A percentile compares a stretch with the other conserved stretches of the same genome.
These are phyloP conservation scores for Pyrrhopygopsis socrates DNA, from an alignment of 2,888 invertebrate species.

Conservation along the genomic window DNA sequence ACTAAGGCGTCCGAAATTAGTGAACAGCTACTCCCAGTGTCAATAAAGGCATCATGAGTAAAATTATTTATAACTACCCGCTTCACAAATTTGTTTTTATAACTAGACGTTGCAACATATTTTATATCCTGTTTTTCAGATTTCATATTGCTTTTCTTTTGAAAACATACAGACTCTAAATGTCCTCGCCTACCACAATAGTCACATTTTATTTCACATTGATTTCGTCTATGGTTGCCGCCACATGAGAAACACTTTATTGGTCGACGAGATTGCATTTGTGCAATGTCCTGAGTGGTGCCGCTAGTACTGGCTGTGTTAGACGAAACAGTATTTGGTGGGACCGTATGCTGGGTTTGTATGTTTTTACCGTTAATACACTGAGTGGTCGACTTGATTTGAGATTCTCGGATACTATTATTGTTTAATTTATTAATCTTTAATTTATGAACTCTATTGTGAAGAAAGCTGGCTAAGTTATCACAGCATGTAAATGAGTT, in stretches of 20 bases:
- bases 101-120: background rate
- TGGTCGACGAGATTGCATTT: conserved; percentile 7
- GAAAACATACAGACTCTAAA: conserved; percentile 7
- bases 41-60: conserved; percentile 6
- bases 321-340: conserved; percentile 55
- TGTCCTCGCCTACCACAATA: conserved; percentile 47
- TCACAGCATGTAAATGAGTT: conserved; percentile 67
- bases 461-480: conserved; percentile 39
- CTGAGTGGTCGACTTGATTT: background rate
- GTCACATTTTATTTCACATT: conserved; percentile 47
- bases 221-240: conserved; percentile 45
- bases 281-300: background rate
- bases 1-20: background rate
- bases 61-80: background rate
- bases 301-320: conserved; percentile 8
- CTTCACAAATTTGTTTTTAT: background rate
- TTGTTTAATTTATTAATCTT: background rate
- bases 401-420: background rate
- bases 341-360: background rate
- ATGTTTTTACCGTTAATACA: background rate
- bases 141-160: background rate
- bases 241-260: conserved; percentile 48
- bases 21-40: background rate
- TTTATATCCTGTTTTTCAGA: background rate
- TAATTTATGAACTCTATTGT: background rate